A percentile compares a stretch with the other conserved stretches of the same genome.
Conservation (phyloP, 2,888 invertebrate species). For the Bellardia bayeri region DNA sequence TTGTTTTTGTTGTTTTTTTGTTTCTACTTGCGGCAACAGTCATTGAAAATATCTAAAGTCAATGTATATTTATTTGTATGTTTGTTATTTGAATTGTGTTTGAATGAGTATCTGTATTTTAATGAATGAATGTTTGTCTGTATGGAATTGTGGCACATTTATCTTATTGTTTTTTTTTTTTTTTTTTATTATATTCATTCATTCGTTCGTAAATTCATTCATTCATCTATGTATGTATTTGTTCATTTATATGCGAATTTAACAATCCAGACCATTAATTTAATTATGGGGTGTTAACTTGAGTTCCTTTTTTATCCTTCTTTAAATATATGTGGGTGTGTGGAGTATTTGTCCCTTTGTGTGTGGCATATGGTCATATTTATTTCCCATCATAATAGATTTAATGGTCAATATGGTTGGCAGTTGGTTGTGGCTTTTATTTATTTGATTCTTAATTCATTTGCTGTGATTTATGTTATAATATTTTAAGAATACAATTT, state of each 20-base stretch:
- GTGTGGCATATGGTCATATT: neutral
- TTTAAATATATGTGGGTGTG: neutral
- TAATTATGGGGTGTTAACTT: constrained; percentile 35
- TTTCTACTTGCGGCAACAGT: neutral
- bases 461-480: constrained; percentile 28
- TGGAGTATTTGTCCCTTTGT: neutral
- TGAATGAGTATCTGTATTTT: neutral
- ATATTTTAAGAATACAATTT: neutral
- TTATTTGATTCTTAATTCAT: constrained; percentile 34
- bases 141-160: constrained; percentile 16
- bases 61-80: neutral
- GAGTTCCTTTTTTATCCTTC: neutral
- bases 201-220: constrained; percentile 3
- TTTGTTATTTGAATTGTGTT: neutral
- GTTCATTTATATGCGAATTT: constrained; percentile 21
- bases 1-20: neutral
- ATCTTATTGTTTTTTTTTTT: neutral
- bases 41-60: constrained; percentile 28
- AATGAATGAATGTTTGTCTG: neutral
- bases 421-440: constrained; percentile 19
- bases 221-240: neutral
- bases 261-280: constrained; percentile 29
- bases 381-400: neutral
- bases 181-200: constrained; percentile 9
- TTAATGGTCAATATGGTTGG: constrained; percentile 35